These are phyloP conservation scores for Girardinus metallicus DNA, from an alignment of 2,797 vertebrate species.

Conservation along the genomic window DNA sequence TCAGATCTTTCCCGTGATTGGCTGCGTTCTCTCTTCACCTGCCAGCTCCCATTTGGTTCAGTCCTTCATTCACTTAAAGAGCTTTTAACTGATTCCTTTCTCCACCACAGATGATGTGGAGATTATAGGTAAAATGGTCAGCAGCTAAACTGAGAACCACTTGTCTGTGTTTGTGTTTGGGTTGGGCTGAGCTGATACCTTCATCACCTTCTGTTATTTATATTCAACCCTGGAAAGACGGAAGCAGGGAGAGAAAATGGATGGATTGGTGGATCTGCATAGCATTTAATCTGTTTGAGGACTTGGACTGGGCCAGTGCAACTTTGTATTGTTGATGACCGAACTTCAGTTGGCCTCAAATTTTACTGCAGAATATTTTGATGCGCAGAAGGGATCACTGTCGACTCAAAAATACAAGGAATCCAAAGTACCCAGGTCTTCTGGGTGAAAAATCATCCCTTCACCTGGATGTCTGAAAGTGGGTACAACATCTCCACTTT, in stretches of 20 bases:
- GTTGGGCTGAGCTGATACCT: not conserved
- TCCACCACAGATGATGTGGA: not conserved
- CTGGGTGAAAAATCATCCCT: not conserved
- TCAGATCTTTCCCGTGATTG: constrained; percentile 12
- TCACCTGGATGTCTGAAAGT: not conserved
- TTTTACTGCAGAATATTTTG: not conserved
- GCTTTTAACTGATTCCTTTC: constrained; percentile 16
- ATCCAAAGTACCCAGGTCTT: not conserved
- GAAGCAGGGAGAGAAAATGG: not conserved
- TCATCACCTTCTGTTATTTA: not conserved
- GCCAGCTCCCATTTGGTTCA: constrained; percentile 2
- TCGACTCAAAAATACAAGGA: not conserved
- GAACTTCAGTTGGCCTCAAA: not conserved
- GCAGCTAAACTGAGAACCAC: not conserved
- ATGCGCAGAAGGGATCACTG: too few species aligned
- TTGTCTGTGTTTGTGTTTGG: not conserved
- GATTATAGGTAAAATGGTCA: constrained; percentile 14
- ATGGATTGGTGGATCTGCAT: not conserved
- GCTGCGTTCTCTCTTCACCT: not conserved
- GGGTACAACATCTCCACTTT: not conserved
- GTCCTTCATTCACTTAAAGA: constrained; percentile 14
- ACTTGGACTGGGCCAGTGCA: not conserved
- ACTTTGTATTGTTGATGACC: not conserved
- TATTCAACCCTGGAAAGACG: not conserved
- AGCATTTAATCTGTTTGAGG: not conserved